Evolutionary conservation across 2,888 invertebrate genomes (phyloP).

Genomic region (Pachydiplax longipennis): DNA sequence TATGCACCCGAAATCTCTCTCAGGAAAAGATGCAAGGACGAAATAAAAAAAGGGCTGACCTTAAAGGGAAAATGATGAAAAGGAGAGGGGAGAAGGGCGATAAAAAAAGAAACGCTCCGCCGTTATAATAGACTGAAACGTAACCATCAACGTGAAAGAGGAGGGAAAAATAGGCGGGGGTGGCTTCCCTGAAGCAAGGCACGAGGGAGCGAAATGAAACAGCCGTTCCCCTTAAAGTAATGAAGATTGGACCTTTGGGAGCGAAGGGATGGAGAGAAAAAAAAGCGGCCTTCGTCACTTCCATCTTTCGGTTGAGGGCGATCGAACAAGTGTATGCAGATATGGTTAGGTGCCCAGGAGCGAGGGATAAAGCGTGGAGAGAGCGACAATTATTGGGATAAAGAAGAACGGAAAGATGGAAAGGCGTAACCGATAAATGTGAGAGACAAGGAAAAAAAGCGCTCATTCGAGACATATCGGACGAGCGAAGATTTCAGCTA

Average conservation of each 20-base stretch:
- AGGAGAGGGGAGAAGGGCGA: background rate
- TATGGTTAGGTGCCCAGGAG: background rate
- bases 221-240: slow-evolving; percentile 19
- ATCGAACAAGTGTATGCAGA: background rate
- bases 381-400: too few relatives aligned
- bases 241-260: slow-evolving; percentile 36
- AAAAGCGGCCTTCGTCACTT: background rate
- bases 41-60: background rate
- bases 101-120: background rate
- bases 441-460: too few relatives aligned
- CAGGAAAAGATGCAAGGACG: background rate
- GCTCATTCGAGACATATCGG: too few relatives aligned
- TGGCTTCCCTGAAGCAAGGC: background rate
- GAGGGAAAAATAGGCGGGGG: background rate
- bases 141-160: background rate
- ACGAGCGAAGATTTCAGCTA: too few relatives aligned
- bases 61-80: background rate
- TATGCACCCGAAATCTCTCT: background rate
- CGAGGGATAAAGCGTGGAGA: too few relatives aligned
- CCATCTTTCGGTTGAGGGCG: background rate
- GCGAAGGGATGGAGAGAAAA: background rate
- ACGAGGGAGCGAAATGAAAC: background rate
- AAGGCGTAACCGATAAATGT: too few relatives aligned
- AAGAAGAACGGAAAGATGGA: too few relatives aligned
- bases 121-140: slow-evolving; percentile 11